Evolutionary conservation across 1,140 invertebrate species (phyloP).

Genomic region (Neodiprion lecontei): DNA sequence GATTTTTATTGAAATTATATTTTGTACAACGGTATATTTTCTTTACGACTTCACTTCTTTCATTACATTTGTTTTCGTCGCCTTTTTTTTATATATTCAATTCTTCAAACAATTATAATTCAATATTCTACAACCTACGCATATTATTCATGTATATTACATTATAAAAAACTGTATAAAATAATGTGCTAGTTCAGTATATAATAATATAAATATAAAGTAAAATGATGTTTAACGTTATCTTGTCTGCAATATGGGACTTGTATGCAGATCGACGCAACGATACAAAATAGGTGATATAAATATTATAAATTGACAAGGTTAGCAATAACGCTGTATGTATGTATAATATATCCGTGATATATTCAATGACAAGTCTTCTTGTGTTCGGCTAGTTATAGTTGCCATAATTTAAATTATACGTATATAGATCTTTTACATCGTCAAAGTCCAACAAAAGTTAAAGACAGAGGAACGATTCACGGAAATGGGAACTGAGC

Average conservation of each 20-base stretch:
- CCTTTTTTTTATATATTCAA: neutral
- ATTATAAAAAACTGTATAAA: slow-evolving; percentile 8
- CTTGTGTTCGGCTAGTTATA: neutral
- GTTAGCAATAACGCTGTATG: neutral
- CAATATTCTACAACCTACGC: neutral
- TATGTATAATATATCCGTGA: neutral
- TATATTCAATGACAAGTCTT: neutral
- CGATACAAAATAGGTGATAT: slow-evolving; percentile 7
- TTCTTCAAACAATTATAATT: neutral
- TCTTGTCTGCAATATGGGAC: neutral
- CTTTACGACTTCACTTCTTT: neutral
- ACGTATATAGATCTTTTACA: too few relatives aligned
- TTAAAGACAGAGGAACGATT: too few relatives aligned
- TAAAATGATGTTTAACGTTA: neutral
- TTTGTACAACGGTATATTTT: slow-evolving; percentile 5
- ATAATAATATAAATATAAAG: neutral
- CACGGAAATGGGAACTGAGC: too few relatives aligned
- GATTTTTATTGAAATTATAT: neutral
- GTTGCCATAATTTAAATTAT: too few relatives aligned
- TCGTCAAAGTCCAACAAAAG: too few relatives aligned
- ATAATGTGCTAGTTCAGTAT: neutral
- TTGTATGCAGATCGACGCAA: neutral
- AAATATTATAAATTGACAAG: neutral
- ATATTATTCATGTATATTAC: neutral
- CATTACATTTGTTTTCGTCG: too few relatives aligned